Percentiles rank a stretch among this genome's conserved stretches.
Conservation (phyloP, 2,113 vertebrate genomes). For the Cyanocitta stelleri region DNA sequence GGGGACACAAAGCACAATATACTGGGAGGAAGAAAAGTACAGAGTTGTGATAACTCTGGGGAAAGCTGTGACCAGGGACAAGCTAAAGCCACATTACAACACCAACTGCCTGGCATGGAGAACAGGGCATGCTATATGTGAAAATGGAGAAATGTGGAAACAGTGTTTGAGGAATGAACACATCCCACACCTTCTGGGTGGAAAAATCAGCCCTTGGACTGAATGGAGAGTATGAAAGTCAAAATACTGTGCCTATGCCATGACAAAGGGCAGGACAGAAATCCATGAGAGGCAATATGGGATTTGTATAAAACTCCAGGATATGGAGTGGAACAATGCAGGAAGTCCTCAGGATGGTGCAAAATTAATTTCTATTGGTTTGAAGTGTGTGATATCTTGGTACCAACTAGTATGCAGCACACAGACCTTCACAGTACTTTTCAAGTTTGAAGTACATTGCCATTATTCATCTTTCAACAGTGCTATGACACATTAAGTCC, state of each 20-base stretch:
- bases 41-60: neutral
- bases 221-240: neutral
- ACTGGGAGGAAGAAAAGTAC: neutral
- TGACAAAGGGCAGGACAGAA: neutral
- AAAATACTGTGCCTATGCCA: neutral
- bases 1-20: neutral
- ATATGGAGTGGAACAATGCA: neutral
- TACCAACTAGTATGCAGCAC: neutral
- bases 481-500: neutral
- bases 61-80: neutral
- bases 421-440: neutral
- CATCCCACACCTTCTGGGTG: neutral
- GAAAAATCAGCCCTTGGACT: neutral
- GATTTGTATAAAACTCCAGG: neutral
- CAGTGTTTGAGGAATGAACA: neutral
- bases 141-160: neutral
- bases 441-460: neutral
- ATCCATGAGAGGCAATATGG: neutral
- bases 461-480: neutral
- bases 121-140: rapidly evolving
- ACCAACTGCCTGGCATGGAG: neutral
- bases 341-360: neutral
- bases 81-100: neutral
- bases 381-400: neutral
- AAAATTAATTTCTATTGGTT: neutral